Conservation (phyloP, 2,888 invertebrate species). For the Steinernema hermaphroditum region DNA sequence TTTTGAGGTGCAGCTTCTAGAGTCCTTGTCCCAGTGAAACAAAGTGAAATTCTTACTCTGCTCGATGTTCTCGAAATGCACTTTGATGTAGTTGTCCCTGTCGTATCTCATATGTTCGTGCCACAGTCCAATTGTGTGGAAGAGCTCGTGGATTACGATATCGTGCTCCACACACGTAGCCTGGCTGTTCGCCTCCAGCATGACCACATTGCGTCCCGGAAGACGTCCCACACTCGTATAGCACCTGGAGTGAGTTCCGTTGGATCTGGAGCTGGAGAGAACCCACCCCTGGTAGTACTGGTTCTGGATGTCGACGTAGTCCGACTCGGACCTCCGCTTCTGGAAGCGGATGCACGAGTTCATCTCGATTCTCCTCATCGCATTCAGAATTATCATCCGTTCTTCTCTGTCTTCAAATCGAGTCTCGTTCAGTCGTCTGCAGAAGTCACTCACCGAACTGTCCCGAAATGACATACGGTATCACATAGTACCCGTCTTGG, state of each 20-base stretch:
- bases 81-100: slow-evolving; percentile 58
- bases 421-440: not conserved
- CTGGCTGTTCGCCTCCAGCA: slow-evolving; percentile 58
- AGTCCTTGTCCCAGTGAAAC: too few relatives aligned
- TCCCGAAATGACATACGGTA: slow-evolving; percentile 56
- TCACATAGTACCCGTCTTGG: slow-evolving; percentile 46
- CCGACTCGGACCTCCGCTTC: slow-evolving; percentile 38
- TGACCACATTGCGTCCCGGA: slow-evolving; percentile 58
- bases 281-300: slow-evolving; percentile 53
- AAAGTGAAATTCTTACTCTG: too few relatives aligned
- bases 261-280: not conserved
- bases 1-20: too few relatives aligned
- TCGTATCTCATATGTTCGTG: slow-evolving; percentile 64
- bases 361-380: slow-evolving; percentile 53
- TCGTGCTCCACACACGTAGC: slow-evolving; percentile 51
- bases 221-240: slow-evolving; percentile 60
- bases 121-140: slow-evolving; percentile 59
- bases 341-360: slow-evolving; percentile 58
- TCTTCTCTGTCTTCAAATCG: slow-evolving; percentile 48
- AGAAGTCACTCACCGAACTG: slow-evolving; percentile 44
- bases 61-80: slow-evolving; percentile 59
- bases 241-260: slow-evolving; percentile 46
- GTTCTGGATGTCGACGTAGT: slow-evolving; percentile 59
- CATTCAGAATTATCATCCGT: slow-evolving; percentile 46
- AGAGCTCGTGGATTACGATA: slow-evolving; percentile 58